These are phyloP conservation scores for Syngnathoides biaculeatus DNA, from an alignment of 2,113 vertebrate genomes.

Conservation along the genomic window DNA sequence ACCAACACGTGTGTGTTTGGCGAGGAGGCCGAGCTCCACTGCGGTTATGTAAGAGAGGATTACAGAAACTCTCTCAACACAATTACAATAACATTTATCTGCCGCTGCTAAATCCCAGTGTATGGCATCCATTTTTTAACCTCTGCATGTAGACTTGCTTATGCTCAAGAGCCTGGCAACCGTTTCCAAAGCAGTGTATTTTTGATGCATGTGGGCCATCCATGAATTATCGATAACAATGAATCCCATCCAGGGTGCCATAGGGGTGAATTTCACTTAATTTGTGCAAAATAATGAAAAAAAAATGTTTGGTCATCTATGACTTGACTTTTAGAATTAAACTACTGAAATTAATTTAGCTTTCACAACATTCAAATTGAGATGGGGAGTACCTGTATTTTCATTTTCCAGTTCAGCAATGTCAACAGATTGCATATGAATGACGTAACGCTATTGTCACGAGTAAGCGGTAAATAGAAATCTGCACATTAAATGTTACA, in stretches of 20 bases:
- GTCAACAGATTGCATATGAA: not conserved
- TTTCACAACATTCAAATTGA: too few species aligned
- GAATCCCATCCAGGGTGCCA: too few species aligned
- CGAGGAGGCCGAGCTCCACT: constrained; percentile 27
- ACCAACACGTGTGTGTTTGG: constrained; percentile 1
- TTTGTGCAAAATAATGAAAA: too few species aligned
- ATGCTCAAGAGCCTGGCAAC: too few species aligned
- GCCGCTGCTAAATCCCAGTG: constrained; percentile 36
- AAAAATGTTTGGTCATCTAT: too few species aligned
- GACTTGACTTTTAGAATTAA: not conserved
- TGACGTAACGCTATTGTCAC: not conserved
- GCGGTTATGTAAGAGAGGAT: constrained; percentile 65
- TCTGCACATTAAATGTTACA: not conserved
- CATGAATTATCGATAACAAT: too few species aligned
- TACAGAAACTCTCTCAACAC: constrained; percentile 49
- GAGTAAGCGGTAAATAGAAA: not conserved
- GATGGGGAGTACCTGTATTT: too few species aligned
- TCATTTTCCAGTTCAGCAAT: not conserved
- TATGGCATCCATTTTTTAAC: constrained; percentile 27
- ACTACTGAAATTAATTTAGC: too few species aligned
- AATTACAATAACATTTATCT: constrained; percentile 39
- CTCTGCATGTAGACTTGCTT: constrained; percentile 9
- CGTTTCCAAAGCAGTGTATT: too few species aligned
- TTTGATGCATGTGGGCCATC: too few species aligned
- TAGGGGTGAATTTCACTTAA: too few species aligned